Percentiles rank a stretch among this genome's conserved stretches.
These are phyloP conservation scores for Podarcis raffonei DNA, from an alignment of 2,113 vertebrate genomes.

Conservation along the genomic window DNA sequence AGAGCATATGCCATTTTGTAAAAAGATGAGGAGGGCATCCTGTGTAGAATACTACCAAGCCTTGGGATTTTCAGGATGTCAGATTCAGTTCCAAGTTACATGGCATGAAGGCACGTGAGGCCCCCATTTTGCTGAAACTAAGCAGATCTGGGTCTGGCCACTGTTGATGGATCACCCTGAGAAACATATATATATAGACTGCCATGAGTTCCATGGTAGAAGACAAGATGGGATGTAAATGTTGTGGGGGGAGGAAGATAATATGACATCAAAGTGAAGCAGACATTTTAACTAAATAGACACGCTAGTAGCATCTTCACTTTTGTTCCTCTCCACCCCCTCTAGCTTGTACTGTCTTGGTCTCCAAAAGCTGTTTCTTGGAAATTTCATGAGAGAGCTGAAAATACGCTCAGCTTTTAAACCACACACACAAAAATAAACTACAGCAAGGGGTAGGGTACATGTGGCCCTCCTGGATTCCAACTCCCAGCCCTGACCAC, in stretches of 20 bases:
- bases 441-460: background rate
- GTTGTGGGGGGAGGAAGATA: too few species aligned
- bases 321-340: background rate
- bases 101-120: too few species aligned
- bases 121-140: too few species aligned
- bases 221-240: too few species aligned
- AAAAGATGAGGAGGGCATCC: background rate
- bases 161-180: too few species aligned
- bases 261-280: background rate
- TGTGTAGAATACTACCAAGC: background rate
- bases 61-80: background rate
- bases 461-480: too few species aligned
- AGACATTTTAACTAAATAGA: background rate
- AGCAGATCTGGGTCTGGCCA: too few species aligned
- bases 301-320: background rate
- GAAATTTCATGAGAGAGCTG: background rate
- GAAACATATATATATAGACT: too few species aligned
- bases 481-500: too few species aligned
- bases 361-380: background rate
- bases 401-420: background rate
- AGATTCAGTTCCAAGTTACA: background rate
- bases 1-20: background rate
- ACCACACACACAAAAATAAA: background rate
- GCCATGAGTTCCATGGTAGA: too few species aligned
- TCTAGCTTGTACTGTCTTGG: background rate